A percentile compares a stretch with the other conserved stretches of the same genome.
These are phyloP conservation scores for Bombycilla garrulus DNA, from an alignment of 2,113 vertebrate species.

Conservation along the genomic window DNA sequence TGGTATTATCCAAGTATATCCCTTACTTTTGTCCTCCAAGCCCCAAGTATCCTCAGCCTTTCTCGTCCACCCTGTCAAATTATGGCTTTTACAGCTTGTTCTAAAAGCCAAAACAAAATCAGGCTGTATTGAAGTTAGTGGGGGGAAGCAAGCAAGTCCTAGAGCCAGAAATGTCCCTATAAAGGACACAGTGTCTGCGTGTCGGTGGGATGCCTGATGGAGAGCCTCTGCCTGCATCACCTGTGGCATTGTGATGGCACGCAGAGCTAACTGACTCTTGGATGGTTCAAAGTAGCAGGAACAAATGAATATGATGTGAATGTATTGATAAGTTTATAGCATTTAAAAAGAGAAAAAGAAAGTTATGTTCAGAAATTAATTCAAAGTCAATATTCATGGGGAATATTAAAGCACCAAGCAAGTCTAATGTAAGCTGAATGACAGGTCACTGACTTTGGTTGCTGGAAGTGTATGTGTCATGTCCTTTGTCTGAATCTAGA, in stretches of 20 bases:
- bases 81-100: neutral
- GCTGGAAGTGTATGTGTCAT: neutral
- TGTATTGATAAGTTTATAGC: neutral
- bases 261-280: neutral
- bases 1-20: neutral
- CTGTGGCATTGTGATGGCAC: neutral
- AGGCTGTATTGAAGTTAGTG: neutral
- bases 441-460: neutral
- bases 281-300: neutral
- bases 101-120: neutral
- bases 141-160: neutral
- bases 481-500: conserved; percentile 36
- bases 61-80: neutral
- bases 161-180: neutral
- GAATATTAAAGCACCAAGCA: neutral
- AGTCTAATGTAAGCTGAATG: neutral
- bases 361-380: neutral
- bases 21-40: neutral
- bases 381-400: neutral
- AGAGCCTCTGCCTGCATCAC: neutral
- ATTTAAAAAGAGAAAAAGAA: neutral
- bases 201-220: fast-evolving
- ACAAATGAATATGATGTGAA: neutral
- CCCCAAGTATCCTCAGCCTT: neutral
- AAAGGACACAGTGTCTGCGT: neutral